A percentile compares a stretch with the other conserved stretches of the same genome.
These are phyloP conservation scores for Ramphastos sulfuratus DNA, from an alignment of 2,113 vertebrate genomes.

Conservation along the genomic window DNA sequence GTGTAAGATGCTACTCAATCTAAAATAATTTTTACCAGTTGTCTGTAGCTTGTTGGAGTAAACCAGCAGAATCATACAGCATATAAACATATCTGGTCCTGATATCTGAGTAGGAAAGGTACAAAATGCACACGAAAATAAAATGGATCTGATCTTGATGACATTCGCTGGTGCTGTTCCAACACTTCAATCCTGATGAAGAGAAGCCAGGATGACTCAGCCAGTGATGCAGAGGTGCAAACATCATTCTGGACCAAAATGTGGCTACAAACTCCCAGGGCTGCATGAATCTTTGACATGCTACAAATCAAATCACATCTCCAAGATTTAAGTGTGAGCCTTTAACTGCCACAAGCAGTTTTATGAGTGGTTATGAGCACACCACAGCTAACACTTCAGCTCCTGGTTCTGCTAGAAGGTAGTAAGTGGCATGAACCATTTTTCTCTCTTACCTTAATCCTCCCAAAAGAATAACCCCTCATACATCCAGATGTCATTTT, in stretches of 20 bases:
- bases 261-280: background rate
- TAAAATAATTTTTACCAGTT: background rate
- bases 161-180: background rate
- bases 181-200: background rate
- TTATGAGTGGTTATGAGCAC: background rate
- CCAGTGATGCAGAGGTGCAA: accelerated
- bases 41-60: background rate
- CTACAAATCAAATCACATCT: accelerated
- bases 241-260: accelerated
- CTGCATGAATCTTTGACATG: background rate
- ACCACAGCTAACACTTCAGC: background rate
- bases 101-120: background rate
- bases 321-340: background rate
- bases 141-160: background rate
- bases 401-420: background rate
- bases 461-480: background rate
- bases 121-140: background rate
- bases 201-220: background rate
- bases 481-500: background rate
- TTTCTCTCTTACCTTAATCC: background rate
- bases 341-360: background rate
- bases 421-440: background rate
- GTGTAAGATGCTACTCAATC: background rate
- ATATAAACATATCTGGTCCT: background rate
- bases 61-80: background rate